Evolutionary conservation across 2,797 vertebrate species (phyloP).

Genomic region (Sebastes variabilis): DNA sequence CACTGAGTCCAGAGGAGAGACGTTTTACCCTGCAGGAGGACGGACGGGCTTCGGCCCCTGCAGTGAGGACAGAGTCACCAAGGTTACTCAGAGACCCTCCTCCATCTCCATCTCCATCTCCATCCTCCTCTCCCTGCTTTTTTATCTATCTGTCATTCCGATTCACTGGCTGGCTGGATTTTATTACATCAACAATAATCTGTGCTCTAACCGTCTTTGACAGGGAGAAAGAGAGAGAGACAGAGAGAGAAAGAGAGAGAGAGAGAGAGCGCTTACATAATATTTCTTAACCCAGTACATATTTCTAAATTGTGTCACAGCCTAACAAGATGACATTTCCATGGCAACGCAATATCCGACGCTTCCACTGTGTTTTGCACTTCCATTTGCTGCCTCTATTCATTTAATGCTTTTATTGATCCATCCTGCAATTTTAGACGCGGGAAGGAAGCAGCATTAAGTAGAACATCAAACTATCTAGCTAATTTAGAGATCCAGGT

Average conservation of each 20-base stretch:
- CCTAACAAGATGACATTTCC: slow-evolving; percentile 80
- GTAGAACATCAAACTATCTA: not conserved
- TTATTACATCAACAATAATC: slow-evolving; percentile 70
- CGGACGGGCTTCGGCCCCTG: slow-evolving; percentile 33
- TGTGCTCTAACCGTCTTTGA: slow-evolving; percentile 58
- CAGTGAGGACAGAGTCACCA: slow-evolving; percentile 44
- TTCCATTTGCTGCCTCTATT: slow-evolving; percentile 37
- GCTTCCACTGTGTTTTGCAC: slow-evolving; percentile 35
- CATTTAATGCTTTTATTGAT: slow-evolving; percentile 51
- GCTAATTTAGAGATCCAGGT: not conserved
- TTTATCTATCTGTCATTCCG: slow-evolving; percentile 58
- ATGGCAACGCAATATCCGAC: slow-evolving; percentile 75
- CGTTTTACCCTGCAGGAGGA: slow-evolving; percentile 60
- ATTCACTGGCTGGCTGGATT: slow-evolving; percentile 50
- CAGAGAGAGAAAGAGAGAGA: slow-evolving; percentile 10
- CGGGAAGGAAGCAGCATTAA: not conserved
- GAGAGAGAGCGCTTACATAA: slow-evolving; percentile 73
- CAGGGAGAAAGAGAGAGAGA: slow-evolving; percentile 38
- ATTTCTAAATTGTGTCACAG: slow-evolving; percentile 78
- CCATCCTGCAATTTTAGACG: slow-evolving; percentile 31
- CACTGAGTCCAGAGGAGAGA: slow-evolving; percentile 56
- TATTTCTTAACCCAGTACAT: slow-evolving; percentile 76
- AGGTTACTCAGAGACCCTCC: slow-evolving; percentile 13
- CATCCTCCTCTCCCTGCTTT: slow-evolving; percentile 14
- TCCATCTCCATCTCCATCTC: not conserved